A percentile compares a stretch with the other conserved stretches of the same genome.
Conservation (phyloP, 2,113 vertebrate genomes). For the Harpagus bidentatus region DNA sequence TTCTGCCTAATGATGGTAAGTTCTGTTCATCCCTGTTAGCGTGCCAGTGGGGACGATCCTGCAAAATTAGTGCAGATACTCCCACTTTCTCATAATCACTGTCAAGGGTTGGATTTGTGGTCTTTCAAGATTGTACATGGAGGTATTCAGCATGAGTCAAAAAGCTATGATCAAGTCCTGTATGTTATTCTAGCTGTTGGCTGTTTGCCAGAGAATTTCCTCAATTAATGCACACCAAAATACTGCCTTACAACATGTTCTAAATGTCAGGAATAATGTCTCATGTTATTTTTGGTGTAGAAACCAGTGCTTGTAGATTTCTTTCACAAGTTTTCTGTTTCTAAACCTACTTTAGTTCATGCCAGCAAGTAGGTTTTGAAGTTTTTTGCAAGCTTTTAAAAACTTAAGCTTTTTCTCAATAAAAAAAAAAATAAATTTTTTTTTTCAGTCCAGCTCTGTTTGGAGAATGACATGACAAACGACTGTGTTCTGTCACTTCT, state of each 20-base stretch:
- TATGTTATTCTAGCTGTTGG: background rate
- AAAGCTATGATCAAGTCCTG: background rate
- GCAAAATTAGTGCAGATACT: background rate
- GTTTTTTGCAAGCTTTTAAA: background rate
- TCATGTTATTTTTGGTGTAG: background rate
- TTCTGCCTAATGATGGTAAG: fast-evolving
- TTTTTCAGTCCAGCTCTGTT: background rate
- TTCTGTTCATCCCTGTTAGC: background rate
- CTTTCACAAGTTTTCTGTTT: background rate
- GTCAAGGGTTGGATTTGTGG: background rate
- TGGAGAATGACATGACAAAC: background rate
- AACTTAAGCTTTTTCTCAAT: background rate
- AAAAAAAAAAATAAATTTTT: background rate
- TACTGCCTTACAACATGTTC: background rate
- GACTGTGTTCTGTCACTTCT: background rate
- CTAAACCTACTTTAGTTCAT: background rate
- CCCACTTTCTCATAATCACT: background rate
- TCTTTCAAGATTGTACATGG: background rate
- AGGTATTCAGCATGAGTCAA: background rate
- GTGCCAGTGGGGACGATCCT: background rate
- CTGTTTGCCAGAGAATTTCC: background rate
- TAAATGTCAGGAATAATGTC: background rate
- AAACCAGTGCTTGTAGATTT: background rate
- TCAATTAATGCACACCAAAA: background rate
- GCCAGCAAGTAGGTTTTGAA: background rate